phyloP scores from a whole-genome alignment of 2,113 vertebrate species.

The Desmodus rotundus region DNA sequence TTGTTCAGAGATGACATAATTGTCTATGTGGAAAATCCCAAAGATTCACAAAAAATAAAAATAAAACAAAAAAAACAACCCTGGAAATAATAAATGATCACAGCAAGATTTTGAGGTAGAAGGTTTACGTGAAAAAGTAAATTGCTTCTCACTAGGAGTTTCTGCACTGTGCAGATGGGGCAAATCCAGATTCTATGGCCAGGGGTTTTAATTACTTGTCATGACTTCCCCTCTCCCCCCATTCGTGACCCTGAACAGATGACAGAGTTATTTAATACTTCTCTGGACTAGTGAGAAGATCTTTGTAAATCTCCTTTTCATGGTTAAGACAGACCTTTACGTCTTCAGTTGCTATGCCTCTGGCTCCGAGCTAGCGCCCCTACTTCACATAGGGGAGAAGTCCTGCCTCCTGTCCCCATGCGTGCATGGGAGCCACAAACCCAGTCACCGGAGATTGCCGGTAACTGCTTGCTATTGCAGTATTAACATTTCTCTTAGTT shows the following conservation, averaged over 20 bases:
- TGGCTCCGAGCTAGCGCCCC: background rate
- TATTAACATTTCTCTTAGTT: background rate
- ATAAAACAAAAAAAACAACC: background rate
- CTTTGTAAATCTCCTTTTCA: background rate
- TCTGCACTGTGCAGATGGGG: background rate
- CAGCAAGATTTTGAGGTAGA: background rate
- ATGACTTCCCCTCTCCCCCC: background rate
- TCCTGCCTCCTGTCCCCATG: background rate
- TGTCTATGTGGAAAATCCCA: background rate
- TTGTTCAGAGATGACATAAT: background rate
- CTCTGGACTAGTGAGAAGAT: background rate
- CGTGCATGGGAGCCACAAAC: background rate
- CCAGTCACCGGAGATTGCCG: background rate
- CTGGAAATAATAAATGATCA: background rate
- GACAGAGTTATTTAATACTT: background rate
- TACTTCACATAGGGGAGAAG: background rate
- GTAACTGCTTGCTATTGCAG: background rate
- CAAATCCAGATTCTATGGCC: background rate
- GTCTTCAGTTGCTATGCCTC: background rate
- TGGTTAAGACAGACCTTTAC: background rate
- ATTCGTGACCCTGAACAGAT: background rate
- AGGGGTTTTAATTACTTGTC: background rate
- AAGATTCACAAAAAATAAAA: background rate
- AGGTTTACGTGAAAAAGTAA: background rate
- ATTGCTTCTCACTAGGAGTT: background rate